Base-by-base conservation (phyloP, 1,140 invertebrate genomes). In the Conus betulinus region DNA sequence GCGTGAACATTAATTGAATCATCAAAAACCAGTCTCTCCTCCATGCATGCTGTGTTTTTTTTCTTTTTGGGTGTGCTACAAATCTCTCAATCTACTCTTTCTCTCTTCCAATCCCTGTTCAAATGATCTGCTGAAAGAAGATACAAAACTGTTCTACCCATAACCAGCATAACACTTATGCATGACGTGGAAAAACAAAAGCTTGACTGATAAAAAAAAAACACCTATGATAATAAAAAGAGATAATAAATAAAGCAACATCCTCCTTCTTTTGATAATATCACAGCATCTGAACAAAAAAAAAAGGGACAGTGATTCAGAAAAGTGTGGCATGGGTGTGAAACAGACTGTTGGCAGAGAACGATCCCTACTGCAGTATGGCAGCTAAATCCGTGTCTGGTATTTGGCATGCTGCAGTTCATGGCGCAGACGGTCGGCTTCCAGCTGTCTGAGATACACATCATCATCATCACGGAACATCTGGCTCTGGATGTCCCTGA, bases 391-490 rank as follows among this genome's bases (percentile, higher is more conserved):
- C 57, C 85, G 76, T 6, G 87, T 86, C 51, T 93, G 91, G 86
- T 93, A 94, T 86, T 94, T 93, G 76, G 95, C 94, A 53, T 94
- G 87, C 55, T 93, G 93, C 17, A 95, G 91, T 60, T 94, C 91
- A 15, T 94, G 91, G 85, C 93, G 93, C 17, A 95, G 84, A 74
- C 94, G 88, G 51, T 95, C 94, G 78, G 95, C 94, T 85, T 95
- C 95, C 2, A 94, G 89, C 87, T 95, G 93, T 74, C 95, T 84
- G 91, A 93, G 95, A 88, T 95, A 93, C 13, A 91, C 90, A 90
- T 95, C 93, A 89, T 95, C 95, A 74, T 95, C 94, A 91, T 95
- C 94, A 63, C 92, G 89, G 17, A 92, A 92, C 53, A 95, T 86
- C 78, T 95, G 94, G n/a, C 94, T 91, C 89, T 95, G 95, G 74